Percentiles rank a stretch among this genome's conserved stretches.
Conservation (phyloP, 2,113 vertebrate species). For the Ariopsis seemanni region DNA sequence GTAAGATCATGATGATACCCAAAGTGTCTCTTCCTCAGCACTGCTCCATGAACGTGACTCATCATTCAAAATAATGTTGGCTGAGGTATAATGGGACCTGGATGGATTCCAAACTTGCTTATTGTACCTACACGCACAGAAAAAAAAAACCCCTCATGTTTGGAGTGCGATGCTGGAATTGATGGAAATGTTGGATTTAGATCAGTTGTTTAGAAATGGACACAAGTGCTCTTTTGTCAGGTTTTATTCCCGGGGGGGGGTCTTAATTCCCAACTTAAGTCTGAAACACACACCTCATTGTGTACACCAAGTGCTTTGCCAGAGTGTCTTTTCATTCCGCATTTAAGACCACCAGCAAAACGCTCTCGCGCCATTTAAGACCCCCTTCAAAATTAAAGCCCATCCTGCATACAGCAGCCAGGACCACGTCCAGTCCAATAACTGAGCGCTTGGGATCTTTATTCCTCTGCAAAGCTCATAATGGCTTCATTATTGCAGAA, state of each 20-base stretch:
- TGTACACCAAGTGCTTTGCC: constrained; percentile 35
- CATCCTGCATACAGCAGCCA: constrained; percentile 69
- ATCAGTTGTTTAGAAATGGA: neutral
- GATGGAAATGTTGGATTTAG: constrained; percentile 9
- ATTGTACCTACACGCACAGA: neutral
- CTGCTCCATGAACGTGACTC: neutral
- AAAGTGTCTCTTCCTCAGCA: neutral
- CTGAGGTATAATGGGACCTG: neutral
- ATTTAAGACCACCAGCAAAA: constrained; percentile 59
- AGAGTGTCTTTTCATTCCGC: constrained; percentile 31
- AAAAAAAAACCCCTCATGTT: neutral
- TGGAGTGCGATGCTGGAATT: constrained; percentile 7
- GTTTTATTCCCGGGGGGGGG: constrained; percentile 9
- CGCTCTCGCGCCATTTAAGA: constrained; percentile 70
- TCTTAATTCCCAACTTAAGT: constrained; percentile 37
- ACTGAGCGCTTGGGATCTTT: constrained; percentile 75
- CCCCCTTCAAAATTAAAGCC: constrained; percentile 71
- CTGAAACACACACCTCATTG: constrained; percentile 44
- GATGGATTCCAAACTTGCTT: neutral
- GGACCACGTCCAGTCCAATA: constrained; percentile 72
- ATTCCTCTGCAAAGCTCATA: constrained; percentile 77
- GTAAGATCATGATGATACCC: constrained; percentile 84
- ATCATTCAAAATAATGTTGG: neutral
- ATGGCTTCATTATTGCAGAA: constrained; percentile 82
- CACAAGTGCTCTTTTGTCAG: constrained; percentile 16